Conservation (phyloP, 2,888 invertebrate genomes). For the Thelaira solivaga region DNA sequence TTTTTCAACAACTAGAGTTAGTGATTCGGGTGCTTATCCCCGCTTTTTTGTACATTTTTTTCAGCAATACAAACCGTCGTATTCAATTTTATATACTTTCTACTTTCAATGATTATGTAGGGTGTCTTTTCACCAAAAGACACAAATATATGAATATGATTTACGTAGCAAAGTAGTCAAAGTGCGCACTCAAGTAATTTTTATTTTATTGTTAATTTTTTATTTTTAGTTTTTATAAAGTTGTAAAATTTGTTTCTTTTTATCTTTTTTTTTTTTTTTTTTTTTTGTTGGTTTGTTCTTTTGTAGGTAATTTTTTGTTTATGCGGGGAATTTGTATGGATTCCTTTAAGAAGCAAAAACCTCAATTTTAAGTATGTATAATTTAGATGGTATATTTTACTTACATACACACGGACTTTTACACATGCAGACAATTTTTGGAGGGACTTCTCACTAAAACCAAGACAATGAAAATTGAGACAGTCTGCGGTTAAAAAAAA, state of each 20-base stretch:
- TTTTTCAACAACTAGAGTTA: too few species aligned
- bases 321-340: slow-evolving; percentile 43
- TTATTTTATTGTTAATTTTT: slow-evolving; percentile 40
- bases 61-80: background rate
- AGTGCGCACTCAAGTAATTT: slow-evolving; percentile 57
- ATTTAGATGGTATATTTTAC: slow-evolving; percentile 42
- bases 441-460: slow-evolving; percentile 40
- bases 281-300: slow-evolving; percentile 13
- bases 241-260: slow-evolving; percentile 28
- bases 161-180: slow-evolving; percentile 55
- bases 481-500: slow-evolving; percentile 40
- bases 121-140: background rate
- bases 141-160: slow-evolving; percentile 56
- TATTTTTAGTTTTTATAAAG: slow-evolving; percentile 34
- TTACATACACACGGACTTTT: too few species aligned
- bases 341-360: slow-evolving; percentile 56
- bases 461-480: background rate
- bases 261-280: background rate
- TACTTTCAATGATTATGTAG: background rate
- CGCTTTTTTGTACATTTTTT: too few species aligned
- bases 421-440: slow-evolving; percentile 1
- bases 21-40: too few species aligned
- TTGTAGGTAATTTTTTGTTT: slow-evolving; percentile 11
- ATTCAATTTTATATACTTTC: background rate
- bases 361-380: slow-evolving; percentile 58